Percentiles rank a stretch among this genome's conserved stretches.
phyloP scores from a whole-genome alignment of 2,113 vertebrate species.

The Loxodonta africana region DNA sequence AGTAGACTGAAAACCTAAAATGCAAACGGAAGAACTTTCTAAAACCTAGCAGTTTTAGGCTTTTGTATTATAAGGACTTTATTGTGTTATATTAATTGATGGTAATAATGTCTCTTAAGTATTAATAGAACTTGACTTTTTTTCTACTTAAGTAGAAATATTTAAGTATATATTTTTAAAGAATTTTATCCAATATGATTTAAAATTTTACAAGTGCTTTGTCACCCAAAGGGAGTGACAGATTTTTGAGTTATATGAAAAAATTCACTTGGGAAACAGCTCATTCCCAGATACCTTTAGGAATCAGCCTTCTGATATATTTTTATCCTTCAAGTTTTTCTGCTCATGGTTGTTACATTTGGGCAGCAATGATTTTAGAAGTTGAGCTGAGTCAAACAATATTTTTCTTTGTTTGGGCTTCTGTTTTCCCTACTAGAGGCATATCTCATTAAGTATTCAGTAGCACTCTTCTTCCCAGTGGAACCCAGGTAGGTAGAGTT shows the following conservation, averaged over 20 bases:
- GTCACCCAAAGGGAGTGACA: slow-evolving; percentile 26
- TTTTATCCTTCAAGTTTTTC: slow-evolving; percentile 48
- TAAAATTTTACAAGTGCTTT: slow-evolving; percentile 53
- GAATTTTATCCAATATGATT: slow-evolving; percentile 47
- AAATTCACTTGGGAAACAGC: slow-evolving; percentile 39
- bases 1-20: slow-evolving; percentile 23
- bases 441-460: slow-evolving; percentile 71
- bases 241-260: slow-evolving; percentile 54
- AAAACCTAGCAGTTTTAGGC: not conserved
- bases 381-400: not conserved
- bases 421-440: slow-evolving; percentile 49
- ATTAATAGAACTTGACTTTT: slow-evolving; percentile 42
- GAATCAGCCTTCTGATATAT: not conserved
- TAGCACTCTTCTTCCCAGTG: slow-evolving; percentile 68
- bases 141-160: slow-evolving; percentile 21
- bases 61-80: not conserved
- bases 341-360: not conserved
- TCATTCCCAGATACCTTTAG: slow-evolving; percentile 30
- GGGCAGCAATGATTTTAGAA: not conserved
- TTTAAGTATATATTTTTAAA: slow-evolving; percentile 57
- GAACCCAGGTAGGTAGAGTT: slow-evolving; percentile 76
- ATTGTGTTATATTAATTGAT: slow-evolving; percentile 33
- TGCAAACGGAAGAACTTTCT: not conserved
- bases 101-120: not conserved
- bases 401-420: slow-evolving; percentile 61